Conservation (phyloP, 2,888 invertebrate genomes). For the Antheraea assamensis region DNA sequence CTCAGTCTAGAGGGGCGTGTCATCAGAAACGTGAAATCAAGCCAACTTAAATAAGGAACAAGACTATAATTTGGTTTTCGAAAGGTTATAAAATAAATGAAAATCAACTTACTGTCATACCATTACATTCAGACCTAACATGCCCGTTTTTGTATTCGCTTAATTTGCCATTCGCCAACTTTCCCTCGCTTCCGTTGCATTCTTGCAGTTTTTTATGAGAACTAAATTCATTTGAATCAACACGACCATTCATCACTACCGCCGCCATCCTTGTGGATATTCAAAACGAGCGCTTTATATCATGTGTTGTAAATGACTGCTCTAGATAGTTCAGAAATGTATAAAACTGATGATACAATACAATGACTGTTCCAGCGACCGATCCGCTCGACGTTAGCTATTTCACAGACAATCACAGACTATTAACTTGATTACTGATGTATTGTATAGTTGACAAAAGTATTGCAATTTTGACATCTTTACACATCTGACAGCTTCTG, state of each 20-base stretch:
- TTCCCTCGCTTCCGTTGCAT: constrained; percentile 47
- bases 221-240: constrained; percentile 35
- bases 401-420: too few species aligned
- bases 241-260: constrained; percentile 44
- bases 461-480: background rate
- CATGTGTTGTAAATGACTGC: constrained; percentile 17
- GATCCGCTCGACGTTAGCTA: background rate
- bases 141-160: constrained; percentile 58
- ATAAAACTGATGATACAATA: background rate
- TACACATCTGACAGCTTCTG: background rate
- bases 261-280: constrained; percentile 60
- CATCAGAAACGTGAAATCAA: constrained; percentile 12
- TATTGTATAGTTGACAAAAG: too few species aligned
- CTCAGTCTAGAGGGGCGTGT: constrained; percentile 23
- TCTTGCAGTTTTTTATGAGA: constrained; percentile 39
- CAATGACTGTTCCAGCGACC: constrained; percentile 2
- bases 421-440: background rate
- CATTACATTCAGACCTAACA: constrained; percentile 53
- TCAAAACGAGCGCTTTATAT: constrained; percentile 1
- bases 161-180: constrained; percentile 54
- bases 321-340: background rate
- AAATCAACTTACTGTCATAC: constrained; percentile 59
- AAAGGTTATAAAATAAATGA: constrained; percentile 42
- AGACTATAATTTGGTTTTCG: constrained; percentile 19
- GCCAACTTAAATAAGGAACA: constrained; percentile 17